A percentile compares a stretch with the other conserved stretches of the same genome.
Evolutionary conservation across 2,888 invertebrate genomes (phyloP).

Genomic region (Glaucopsyche alexis): DNA sequence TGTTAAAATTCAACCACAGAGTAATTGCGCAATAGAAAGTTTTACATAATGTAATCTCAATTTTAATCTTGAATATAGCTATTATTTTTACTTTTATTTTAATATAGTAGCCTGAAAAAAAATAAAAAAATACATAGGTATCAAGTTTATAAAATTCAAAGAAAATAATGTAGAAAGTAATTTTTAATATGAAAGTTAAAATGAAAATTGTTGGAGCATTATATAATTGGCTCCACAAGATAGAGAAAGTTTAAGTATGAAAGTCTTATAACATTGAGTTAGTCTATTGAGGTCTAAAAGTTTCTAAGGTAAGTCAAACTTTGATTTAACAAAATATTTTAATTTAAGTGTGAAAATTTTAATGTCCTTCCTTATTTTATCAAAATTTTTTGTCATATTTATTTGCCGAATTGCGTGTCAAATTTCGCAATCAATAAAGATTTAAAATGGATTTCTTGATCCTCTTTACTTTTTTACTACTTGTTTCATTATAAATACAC

Average conservation of each 20-base stretch:
- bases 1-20: conserved; percentile 29
- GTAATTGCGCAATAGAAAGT: not conserved
- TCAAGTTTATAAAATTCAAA: no score
- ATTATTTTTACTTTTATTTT: no score
- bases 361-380: no score
- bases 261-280: not conserved
- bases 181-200: not conserved
- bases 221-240: not conserved
- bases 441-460: no score
- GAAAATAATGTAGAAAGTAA: not conserved
- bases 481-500: no score
- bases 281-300: not conserved
- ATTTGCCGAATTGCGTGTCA: no score
- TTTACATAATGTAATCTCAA: not conserved
- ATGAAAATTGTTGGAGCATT: conserved; percentile 5
- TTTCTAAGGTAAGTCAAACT: not conserved
- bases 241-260: not conserved
- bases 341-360: not conserved
- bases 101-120: no score
- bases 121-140: no score
- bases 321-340: not conserved
- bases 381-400: no score
- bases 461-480: no score
- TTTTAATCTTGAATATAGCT: no score
- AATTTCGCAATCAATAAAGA: no score